A percentile compares a stretch with the other conserved stretches of the same genome.
Conservation (phyloP, 2,797 vertebrate genomes). For the Bovichtus variegatus region DNA sequence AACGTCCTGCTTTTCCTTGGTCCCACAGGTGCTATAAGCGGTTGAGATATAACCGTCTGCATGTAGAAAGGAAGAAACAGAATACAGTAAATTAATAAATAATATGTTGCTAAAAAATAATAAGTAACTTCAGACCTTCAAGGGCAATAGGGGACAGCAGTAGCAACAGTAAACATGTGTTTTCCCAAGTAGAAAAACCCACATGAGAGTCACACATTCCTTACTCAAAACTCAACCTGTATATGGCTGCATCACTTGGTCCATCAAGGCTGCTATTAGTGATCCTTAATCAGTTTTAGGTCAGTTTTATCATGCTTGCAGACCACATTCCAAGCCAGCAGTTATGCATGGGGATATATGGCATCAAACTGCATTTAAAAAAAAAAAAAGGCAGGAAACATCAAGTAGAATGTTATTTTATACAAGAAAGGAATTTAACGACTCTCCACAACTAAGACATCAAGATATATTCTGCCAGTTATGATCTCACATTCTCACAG, state of each 20-base stretch:
- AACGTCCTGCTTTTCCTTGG: too few species aligned
- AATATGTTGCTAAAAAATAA: not conserved
- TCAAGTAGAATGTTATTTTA: slow-evolving; percentile 11
- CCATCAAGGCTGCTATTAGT: not conserved
- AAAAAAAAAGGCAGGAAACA: slow-evolving; percentile 1
- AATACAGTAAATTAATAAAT: not conserved
- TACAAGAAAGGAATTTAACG: not conserved
- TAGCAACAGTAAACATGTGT: not conserved
- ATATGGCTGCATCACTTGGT: not conserved
- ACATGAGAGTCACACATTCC: not conserved
- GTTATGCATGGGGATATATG: not conserved
- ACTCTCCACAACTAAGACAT: slow-evolving; percentile 7
- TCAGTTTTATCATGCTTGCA: not conserved
- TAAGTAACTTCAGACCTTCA: not conserved
- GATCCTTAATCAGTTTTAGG: not conserved
- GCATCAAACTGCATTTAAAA: slow-evolving; percentile 8
- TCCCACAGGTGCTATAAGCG: too few species aligned
- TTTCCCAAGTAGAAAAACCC: not conserved
- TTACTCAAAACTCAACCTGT: slow-evolving; percentile 10
- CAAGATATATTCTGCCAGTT: slow-evolving; percentile 34
- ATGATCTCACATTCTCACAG: slow-evolving; percentile 36
- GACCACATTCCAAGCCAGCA: not conserved
- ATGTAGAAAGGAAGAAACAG: not conserved
- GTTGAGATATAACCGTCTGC: too few species aligned
- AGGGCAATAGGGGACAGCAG: not conserved